Evolutionary conservation across 2,888 invertebrate genomes (phyloP), one percentile per base, ranked within the genome.

Genomic region (Lasioglossum morio): DNA sequence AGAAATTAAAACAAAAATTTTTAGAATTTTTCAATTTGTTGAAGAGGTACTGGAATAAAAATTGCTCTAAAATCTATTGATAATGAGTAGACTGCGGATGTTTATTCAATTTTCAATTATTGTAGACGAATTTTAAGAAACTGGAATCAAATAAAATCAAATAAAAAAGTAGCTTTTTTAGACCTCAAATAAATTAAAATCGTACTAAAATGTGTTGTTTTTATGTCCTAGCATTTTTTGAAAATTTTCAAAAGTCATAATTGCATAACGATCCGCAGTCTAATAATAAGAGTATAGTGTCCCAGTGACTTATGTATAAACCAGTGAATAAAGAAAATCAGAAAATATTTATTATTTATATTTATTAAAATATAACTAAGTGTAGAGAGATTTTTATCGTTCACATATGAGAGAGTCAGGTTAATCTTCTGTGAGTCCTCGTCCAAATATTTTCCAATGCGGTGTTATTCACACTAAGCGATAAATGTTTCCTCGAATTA

Each of bases 401-500:
- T 2, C 23, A 14, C 60, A n/a, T 60, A 30, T 0, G 27, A 30
- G 27, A 30, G 5, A 5, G 27, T 12, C 14, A 27, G 60, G 60
- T 60, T 60, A 60, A 60, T 60, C 27, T 16, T 27, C 16, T 27
- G 5, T 3, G 19, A 19, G 66, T 19, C 16, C 16, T 30, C 30
- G 30, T 34, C 66, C 30, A 66, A 30, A 66, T 30, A 66, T 66
- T 66, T 66, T 19, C 34, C 66, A 66, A 34, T 34, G 16, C 63
- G 63, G 63, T 34, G 30, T 66, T 66, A 66, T 66, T 66, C 34
- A 66, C 19, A 19, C 34, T 30, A 4, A 16, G 23, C 34, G 69
- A 69, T 69, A 37, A 69, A 37, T 37, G 69, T 37, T 69, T 69
- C 69, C 37, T 4, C 34, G 69, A 69, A 69, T 69, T 69, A 37